phyloP scores from a whole-genome alignment of 2,797 vertebrate genomes.

The Siniperca scherzeri region DNA sequence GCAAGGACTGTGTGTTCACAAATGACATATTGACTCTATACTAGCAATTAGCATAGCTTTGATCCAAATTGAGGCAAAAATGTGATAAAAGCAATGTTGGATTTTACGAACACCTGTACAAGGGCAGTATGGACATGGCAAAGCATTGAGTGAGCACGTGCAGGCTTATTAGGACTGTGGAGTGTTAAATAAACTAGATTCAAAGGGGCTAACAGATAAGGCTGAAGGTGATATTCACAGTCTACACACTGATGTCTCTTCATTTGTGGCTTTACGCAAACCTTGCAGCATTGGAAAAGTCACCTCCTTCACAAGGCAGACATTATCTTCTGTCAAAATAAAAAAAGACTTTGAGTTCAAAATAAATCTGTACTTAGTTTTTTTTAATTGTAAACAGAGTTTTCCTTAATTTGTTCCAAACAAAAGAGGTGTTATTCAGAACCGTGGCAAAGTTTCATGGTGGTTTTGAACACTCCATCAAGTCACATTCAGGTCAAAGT shows the following conservation, averaged over 20 bases:
- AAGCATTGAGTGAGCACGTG: constrained; percentile 13
- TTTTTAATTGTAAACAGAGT: constrained; percentile 63
- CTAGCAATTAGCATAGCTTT: constrained; percentile 4
- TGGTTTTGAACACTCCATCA: constrained; percentile 1
- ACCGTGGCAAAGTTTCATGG: constrained; percentile 17
- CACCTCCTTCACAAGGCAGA: constrained; percentile 50
- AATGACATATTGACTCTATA: not conserved
- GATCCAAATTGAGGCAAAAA: constrained; percentile 9
- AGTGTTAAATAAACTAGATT: constrained; percentile 55
- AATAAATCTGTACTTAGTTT: constrained; percentile 36
- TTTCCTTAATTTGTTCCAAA: constrained; percentile 57
- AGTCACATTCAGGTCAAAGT: not conserved
- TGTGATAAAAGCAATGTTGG: not conserved
- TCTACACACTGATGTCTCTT: constrained; percentile 39
- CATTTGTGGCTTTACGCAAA: constrained; percentile 33
- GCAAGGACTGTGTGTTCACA: constrained; percentile 21
- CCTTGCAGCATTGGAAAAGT: constrained; percentile 19
- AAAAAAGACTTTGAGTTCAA: constrained; percentile 47
- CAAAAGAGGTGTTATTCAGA: constrained; percentile 11
- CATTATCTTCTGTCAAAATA: constrained; percentile 24
- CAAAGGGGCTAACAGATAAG: constrained; percentile 17
- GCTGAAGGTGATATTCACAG: constrained; percentile 54
- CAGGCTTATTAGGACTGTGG: constrained; percentile 33
- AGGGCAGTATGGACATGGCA: constrained; percentile 38
- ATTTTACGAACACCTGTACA: not conserved